Evolutionary conservation across 2,113 vertebrate species (phyloP).

Genomic region (Oreochromis aureus): DNA sequence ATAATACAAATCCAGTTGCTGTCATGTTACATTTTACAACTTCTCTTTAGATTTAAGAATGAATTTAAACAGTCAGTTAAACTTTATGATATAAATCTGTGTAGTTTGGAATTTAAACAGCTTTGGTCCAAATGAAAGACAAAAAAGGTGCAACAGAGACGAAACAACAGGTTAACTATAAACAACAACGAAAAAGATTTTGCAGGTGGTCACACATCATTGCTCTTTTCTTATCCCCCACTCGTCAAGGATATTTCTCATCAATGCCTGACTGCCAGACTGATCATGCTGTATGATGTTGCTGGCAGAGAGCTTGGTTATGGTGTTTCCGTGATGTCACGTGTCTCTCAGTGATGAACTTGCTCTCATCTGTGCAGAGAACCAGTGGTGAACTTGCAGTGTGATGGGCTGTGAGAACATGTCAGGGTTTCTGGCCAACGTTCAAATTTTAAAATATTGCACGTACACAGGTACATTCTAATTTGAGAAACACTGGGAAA

Average conservation of each 20-base stretch:
- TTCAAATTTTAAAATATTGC: background rate
- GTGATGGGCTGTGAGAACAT: background rate
- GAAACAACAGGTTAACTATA: background rate
- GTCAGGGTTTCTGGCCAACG: background rate
- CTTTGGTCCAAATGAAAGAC: background rate
- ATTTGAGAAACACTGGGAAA: background rate
- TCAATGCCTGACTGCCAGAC: background rate
- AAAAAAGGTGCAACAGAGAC: background rate
- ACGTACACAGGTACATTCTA: background rate
- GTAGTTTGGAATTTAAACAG: background rate
- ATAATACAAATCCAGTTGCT: background rate
- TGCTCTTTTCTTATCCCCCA: background rate
- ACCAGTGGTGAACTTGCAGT: background rate
- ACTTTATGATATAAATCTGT: fast-evolving
- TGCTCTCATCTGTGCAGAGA: background rate
- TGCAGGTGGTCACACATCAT: background rate
- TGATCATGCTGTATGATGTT: background rate
- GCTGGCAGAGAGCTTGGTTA: background rate
- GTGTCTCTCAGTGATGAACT: background rate
- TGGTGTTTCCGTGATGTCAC: background rate
- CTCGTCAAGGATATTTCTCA: fast-evolving
- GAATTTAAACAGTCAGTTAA: background rate
- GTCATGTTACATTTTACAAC: background rate
- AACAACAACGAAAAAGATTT: background rate
- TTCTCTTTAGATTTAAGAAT: background rate